A percentile compares a stretch with the other conserved stretches of the same genome.
These are phyloP conservation scores for Aphaenogaster floridana DNA, from an alignment of 1,140 invertebrate species.

Conservation along the genomic window DNA sequence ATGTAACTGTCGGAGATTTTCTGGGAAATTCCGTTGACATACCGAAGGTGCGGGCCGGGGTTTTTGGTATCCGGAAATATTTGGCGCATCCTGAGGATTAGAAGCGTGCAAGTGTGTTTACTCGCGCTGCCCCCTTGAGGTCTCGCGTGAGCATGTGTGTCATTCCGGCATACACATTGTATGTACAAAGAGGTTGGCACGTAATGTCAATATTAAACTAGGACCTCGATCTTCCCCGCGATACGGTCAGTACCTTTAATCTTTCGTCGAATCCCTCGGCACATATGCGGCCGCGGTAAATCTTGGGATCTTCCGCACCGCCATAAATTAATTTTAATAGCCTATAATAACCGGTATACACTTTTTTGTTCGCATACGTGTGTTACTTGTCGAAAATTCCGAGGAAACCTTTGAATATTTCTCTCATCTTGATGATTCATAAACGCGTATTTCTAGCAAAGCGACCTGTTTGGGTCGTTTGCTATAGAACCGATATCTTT, in stretches of 20 bases:
- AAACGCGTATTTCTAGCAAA: not conserved
- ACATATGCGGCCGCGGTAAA: constrained; percentile 1
- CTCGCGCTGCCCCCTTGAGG: not conserved
- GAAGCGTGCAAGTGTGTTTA: constrained; percentile 40
- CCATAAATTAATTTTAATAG: constrained; percentile 48
- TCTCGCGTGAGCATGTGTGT: constrained; percentile 49
- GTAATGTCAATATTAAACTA: constrained; percentile 75
- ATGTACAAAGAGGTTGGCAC: constrained; percentile 68
- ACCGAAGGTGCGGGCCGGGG: not conserved
- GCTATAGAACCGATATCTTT: not conserved
- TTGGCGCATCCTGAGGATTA: constrained; percentile 32
- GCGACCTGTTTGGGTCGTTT: not conserved
- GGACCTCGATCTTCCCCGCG: constrained; percentile 59
- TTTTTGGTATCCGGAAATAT: constrained; percentile 53
- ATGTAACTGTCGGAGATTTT: constrained; percentile 9
- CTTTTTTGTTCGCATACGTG: not conserved
- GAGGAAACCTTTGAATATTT: not conserved
- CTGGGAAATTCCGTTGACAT: constrained; percentile 21
- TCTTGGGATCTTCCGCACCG: not conserved
- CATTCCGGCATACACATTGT: constrained; percentile 51
- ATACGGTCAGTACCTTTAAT: constrained; percentile 61
- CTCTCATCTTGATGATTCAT: not conserved
- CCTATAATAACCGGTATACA: not conserved
- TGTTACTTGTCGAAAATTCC: not conserved
- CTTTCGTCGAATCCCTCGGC: constrained; percentile 54